Conservation (phyloP, 2,113 vertebrate genomes). For the Neotragus moschatus region DNA sequence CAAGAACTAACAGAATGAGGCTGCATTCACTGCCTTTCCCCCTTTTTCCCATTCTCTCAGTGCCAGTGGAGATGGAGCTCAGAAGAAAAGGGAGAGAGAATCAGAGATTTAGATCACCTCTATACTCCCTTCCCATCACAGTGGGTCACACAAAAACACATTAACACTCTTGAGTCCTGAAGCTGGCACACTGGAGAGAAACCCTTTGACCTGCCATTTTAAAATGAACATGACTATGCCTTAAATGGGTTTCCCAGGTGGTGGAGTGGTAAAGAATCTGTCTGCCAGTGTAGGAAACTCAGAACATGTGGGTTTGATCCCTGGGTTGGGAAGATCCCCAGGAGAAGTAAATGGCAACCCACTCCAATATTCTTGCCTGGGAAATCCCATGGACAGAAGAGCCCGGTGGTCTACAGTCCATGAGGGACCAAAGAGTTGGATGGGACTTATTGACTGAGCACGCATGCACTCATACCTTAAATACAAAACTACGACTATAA, state of each 20-base stretch:
- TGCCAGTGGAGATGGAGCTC: not conserved
- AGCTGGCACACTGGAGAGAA: not conserved
- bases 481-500: not conserved
- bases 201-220: not conserved
- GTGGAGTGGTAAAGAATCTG: not conserved
- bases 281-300: not conserved
- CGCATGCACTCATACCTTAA: not conserved
- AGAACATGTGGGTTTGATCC: not conserved
- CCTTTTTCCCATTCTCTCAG: not conserved
- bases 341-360: not conserved
- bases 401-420: not conserved
- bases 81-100: not conserved
- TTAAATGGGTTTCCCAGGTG: not conserved
- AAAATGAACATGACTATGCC: not conserved
- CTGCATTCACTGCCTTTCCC: not conserved
- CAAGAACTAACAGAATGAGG: not conserved
- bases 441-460: not conserved
- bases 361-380: not conserved
- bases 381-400: not conserved
- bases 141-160: rapidly evolving
- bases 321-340: not conserved
- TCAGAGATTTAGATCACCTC: not conserved
- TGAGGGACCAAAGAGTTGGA: not conserved
- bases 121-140: not conserved
- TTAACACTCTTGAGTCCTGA: not conserved